Conservation (phyloP, 2,113 vertebrate genomes). For the Lophochroa leadbeateri region DNA sequence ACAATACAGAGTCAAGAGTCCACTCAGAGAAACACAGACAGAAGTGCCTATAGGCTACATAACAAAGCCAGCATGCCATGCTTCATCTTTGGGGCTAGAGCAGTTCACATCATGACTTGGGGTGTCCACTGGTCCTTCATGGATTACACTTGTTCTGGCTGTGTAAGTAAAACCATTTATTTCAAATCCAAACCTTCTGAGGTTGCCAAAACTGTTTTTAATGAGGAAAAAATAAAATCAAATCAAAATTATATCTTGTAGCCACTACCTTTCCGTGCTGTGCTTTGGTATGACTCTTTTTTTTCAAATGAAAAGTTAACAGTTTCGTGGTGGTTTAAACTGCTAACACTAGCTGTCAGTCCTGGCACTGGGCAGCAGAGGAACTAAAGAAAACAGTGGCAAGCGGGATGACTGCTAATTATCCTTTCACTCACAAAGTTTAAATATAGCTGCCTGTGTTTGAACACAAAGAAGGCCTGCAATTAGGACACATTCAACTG, state of each 20-base stretch:
- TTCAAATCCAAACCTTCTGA: background rate
- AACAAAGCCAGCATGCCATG: background rate
- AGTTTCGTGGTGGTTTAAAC: background rate
- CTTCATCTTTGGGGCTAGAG: background rate
- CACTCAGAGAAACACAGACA: background rate
- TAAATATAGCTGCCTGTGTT: conserved; percentile 24
- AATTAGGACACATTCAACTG: conserved; percentile 16
- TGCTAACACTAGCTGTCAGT: background rate
- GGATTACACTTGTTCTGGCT: background rate
- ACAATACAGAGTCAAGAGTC: background rate
- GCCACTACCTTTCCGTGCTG: background rate
- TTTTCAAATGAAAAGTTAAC: background rate
- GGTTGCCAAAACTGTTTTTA: background rate
- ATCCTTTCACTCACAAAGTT: background rate
- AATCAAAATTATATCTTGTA: background rate
- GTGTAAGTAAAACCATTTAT: background rate
- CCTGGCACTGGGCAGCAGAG: background rate
- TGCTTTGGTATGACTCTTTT: fast-evolving
- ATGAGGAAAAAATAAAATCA: background rate
- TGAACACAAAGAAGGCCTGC: background rate
- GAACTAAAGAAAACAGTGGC: background rate
- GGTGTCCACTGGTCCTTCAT: background rate
- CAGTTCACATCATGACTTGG: background rate
- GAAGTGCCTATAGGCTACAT: background rate
- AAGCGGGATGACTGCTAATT: conserved; percentile 12